Base-by-base conservation (phyloP, 2,797 vertebrate species). In the Microchirus variegatus region DNA sequence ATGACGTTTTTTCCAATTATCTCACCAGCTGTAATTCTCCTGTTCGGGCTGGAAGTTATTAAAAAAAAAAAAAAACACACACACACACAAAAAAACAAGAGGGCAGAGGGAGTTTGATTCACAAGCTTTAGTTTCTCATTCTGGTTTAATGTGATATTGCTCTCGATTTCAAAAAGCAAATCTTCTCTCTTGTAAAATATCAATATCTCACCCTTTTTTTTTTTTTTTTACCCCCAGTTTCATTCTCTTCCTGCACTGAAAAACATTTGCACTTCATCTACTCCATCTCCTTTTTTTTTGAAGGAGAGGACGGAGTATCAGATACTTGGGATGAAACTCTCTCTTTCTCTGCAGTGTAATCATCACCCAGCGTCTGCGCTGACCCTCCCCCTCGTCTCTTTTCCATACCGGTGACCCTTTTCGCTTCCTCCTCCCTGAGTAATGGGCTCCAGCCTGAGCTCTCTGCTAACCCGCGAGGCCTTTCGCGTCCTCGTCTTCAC, bases 1-100 rank as follows among this genome's bases (percentile, higher is more conserved):
- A 65, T 63, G 75, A 78, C 84, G 77, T 83, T 81, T 86, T 86
- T 87, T 88, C 79, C 83, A 90, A 86, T 90, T 85, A 88, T 80
- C 82, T 75, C 66, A 40, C 67, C 37, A 74, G 70, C 79, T 84
- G 83, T 88, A 84, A 86, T 81, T 89, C 82, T 87, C 69, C 0
- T 3, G 70, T 68, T 78, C 66, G 45, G 60, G 17, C 71, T 74
- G 79, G 61, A 84, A 82, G 81, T 86, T 90, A 89, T 84, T 77
- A 84, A 71, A 87, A 77, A 55, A 64, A 67, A 66, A 15, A 35
- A 15, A 87, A 75, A 53, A 70, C n/a, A 87, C 73, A 54, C 68
- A 68, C 60, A 17, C 41, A n/a, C 46, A 7, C 18, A 16, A 12
- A 41, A 41, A 41, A 41, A 41, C 11, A 41, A 41, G 3, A 40